Conservation (phyloP, 2,888 invertebrate genomes). For the Cheilosia vernalis region DNA sequence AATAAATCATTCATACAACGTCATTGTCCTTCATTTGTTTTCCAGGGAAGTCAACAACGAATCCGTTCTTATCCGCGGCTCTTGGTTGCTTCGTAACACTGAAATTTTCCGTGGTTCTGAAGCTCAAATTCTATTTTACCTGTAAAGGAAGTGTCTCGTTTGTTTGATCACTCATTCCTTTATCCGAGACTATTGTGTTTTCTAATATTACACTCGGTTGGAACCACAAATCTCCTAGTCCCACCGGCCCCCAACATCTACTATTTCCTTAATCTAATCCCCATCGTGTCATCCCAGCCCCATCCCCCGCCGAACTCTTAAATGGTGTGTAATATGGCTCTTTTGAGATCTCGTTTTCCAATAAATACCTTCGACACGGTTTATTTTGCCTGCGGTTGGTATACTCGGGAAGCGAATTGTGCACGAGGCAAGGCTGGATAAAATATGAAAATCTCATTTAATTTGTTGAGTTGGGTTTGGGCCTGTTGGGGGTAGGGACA, state of each 20-base stretch:
- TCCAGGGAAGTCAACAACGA: too few relatives aligned
- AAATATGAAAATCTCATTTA: conserved; percentile 56
- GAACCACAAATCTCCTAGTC: conserved; percentile 1
- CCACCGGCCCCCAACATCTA: conserved; percentile 15
- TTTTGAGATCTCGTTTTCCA: conserved; percentile 47
- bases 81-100: too few relatives aligned
- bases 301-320: conserved; percentile 3
- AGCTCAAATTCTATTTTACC: too few relatives aligned
- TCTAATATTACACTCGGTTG: too few relatives aligned
- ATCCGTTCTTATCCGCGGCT: too few relatives aligned
- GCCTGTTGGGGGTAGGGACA: not conserved
- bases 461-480: conserved; percentile 22
- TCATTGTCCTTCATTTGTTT: too few relatives aligned
- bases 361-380: conserved; percentile 29
- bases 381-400: not conserved
- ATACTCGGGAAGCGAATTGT: too few relatives aligned
- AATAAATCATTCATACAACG: too few relatives aligned
- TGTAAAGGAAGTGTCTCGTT: too few relatives aligned
- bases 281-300: conserved; percentile 13
- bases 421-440: not conserved
- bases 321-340: conserved; percentile 36
- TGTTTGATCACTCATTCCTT: too few relatives aligned
- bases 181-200: too few relatives aligned
- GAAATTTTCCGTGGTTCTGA: too few relatives aligned
- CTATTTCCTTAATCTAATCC: conserved; percentile 7